Conservation (phyloP, 2,888 invertebrate genomes). For the Frankliniella fusca region DNA sequence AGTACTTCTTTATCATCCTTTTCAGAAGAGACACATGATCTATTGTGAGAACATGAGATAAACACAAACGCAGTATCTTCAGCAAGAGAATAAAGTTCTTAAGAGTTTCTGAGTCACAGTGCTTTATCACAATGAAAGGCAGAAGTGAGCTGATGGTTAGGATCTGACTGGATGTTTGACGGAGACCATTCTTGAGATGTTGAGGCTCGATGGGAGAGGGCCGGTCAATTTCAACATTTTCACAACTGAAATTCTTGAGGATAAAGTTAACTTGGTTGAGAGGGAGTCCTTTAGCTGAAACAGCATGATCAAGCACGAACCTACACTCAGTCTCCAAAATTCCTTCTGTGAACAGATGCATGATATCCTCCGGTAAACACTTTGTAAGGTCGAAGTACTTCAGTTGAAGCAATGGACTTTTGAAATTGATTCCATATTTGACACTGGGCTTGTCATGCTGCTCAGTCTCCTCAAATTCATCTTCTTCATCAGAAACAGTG, state of each 20-base stretch:
- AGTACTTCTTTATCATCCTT: slow-evolving; percentile 1
- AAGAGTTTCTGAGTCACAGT: not conserved
- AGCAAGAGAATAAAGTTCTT: not conserved
- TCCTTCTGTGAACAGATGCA: not conserved
- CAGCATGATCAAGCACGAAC: not conserved
- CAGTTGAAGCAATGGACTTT: not conserved
- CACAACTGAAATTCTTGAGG: not conserved
- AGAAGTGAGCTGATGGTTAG: not conserved
- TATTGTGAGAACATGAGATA: not conserved
- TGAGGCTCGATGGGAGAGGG: not conserved
- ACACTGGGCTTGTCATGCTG: not conserved
- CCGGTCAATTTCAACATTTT: no score
- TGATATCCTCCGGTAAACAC: not conserved
- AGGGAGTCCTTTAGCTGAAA: not conserved
- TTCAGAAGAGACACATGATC: not conserved
- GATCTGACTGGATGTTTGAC: not conserved
- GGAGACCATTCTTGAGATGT: not conserved
- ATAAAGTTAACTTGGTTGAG: not conserved
- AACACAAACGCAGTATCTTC: not conserved
- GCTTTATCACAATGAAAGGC: not conserved
- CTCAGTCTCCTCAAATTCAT: not conserved
- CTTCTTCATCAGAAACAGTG: not conserved
- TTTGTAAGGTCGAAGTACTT: not conserved
- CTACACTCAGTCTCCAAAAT: not conserved
- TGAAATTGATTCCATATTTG: not conserved